Evolutionary conservation across 1,140 invertebrate species (phyloP), one percentile per base, ranked within the genome.

Genomic region (Drosophila mauritiana): DNA sequence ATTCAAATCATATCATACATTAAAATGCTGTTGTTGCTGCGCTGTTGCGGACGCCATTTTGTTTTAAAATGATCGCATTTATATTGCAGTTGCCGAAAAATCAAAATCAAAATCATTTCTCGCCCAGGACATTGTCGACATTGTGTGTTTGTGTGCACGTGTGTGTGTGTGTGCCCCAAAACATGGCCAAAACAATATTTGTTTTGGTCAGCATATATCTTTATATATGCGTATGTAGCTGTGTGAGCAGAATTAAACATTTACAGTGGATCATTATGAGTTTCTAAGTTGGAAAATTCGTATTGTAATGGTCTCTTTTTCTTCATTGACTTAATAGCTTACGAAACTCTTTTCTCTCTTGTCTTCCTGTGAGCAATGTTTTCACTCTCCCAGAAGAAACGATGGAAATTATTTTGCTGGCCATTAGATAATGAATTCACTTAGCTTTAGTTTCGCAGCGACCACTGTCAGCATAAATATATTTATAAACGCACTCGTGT

Each of bases 11-110:
- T 85, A 85, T 85, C 80, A 85, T 68, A 86, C 81, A 83, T 89
- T 64, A 73, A 86, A 85, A 70, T 70, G 36, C 34, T 53, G 39
- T 67, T 54, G 37, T 31, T 52, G 12, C 34, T 42, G 22, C 62
- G 25, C 53, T 42, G 61, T 36, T 64, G 61, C 31, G 48, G 72
- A 67, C 63, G 74, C 75, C 76, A 88, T 89, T 88, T 88, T 88
- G 73, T 85, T 85, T 85, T 85, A 83, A 88, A 88, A 86, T 86
- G 83, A 86, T 86, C 83, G 75, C 79, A 86, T 86, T 86, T 86
- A 86, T 78, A 80, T 77, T 40, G 56, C 65, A 78, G 79, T 82
- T 78, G 73, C 73, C 77, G 62, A 75, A 82, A 86, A 81, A 86
- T 88, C 78, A 85, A 85, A 74, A 85, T 85, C 74, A 80, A 74